Percentiles rank a stretch among this genome's conserved stretches.
Evolutionary conservation across 2,113 vertebrate species (phyloP).

Genomic region (Psittacus erithacus): DNA sequence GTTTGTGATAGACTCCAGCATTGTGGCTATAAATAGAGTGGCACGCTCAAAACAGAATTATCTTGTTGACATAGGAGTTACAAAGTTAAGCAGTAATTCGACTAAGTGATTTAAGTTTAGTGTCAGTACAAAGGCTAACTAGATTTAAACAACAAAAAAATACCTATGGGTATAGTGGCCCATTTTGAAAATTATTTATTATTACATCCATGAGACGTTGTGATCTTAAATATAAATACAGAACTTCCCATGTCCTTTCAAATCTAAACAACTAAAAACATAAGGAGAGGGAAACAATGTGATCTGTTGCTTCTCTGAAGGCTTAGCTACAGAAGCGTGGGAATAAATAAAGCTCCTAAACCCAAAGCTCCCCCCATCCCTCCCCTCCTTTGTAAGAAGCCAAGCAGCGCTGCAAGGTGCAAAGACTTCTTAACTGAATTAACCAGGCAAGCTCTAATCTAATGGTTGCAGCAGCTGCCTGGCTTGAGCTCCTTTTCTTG

Average conservation of each 20-base stretch:
- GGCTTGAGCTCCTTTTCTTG: neutral
- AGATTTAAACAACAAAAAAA: neutral
- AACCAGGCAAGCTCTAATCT: neutral
- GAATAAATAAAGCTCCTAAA: neutral
- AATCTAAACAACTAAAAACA: neutral
- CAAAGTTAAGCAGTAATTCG: neutral
- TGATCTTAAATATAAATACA: neutral
- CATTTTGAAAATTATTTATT: neutral
- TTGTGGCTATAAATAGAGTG: neutral
- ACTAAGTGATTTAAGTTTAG: neutral
- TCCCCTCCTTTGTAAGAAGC: neutral
- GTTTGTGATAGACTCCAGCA: neutral
- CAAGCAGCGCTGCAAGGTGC: neutral
- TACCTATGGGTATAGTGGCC: neutral
- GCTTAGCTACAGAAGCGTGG: neutral
- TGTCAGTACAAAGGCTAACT: neutral
- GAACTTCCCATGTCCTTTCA: neutral
- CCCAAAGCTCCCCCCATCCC: neutral
- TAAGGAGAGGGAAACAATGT: neutral
- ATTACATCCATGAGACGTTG: neutral
- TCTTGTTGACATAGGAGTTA: neutral
- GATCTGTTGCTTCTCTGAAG: neutral
- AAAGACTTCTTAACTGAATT: neutral
- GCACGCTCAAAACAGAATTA: neutral
- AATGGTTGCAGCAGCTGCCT: neutral